Evolutionary conservation across 2,113 vertebrate species (phyloP).

Genomic region (Zosterops borbonicus): DNA sequence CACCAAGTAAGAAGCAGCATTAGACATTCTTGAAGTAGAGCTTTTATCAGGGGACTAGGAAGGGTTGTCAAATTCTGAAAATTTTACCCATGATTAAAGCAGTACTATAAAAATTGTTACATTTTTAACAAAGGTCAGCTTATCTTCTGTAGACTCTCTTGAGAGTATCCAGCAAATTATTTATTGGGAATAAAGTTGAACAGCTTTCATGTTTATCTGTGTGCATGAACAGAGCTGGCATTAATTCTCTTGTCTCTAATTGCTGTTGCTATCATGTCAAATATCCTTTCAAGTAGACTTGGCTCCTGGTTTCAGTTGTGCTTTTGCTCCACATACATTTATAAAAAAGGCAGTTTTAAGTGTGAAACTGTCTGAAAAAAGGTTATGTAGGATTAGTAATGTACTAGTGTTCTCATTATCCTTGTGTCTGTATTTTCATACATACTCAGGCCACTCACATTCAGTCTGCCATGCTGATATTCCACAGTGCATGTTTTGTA

Average conservation of each 20-base stretch:
- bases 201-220: slow-evolving; percentile 38
- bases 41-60: slow-evolving; percentile 82
- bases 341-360: neutral
- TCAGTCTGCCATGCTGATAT: neutral
- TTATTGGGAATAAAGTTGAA: slow-evolving; percentile 68
- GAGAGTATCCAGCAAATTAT: slow-evolving; percentile 65
- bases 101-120: slow-evolving; percentile 77
- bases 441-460: neutral
- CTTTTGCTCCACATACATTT: neutral
- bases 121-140: slow-evolving; percentile 84
- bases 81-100: slow-evolving; percentile 83
- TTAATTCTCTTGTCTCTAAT: slow-evolving; percentile 9
- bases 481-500: neutral
- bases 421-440: neutral
- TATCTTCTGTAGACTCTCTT: slow-evolving; percentile 41
- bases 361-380: neutral
- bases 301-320: neutral
- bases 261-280: neutral
- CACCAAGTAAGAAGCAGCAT: slow-evolving; percentile 90
- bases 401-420: neutral
- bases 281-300: neutral
- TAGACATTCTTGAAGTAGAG: slow-evolving; percentile 83
- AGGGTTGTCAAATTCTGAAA: slow-evolving; percentile 88
- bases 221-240: neutral
- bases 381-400: neutral